A percentile compares a stretch with the other conserved stretches of the same genome.
phyloP scores from a whole-genome alignment of 2,113 vertebrate genomes.

The Hypanus sabinus region DNA sequence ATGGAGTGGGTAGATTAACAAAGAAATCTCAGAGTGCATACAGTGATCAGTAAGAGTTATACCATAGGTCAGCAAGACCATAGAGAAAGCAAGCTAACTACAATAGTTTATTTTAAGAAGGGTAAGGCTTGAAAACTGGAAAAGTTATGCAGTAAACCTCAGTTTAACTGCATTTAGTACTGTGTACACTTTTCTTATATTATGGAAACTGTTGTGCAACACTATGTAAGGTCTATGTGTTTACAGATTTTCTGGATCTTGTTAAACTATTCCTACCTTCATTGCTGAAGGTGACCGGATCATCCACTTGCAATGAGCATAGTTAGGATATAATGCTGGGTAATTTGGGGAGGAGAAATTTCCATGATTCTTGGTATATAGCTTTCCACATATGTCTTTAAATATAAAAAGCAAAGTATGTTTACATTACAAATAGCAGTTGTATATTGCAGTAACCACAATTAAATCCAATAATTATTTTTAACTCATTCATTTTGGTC shows the following conservation, averaged over 20 bases:
- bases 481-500: not conserved
- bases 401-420: not conserved
- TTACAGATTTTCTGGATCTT: not conserved
- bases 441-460: not conserved
- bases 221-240: not conserved
- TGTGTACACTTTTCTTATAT: too few species aligned
- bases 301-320: not conserved
- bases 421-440: not conserved
- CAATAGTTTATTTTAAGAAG: too few species aligned
- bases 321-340: not conserved
- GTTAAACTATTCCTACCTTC: not conserved
- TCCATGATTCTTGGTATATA: not conserved
- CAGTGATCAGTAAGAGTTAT: too few species aligned
- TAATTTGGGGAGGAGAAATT: constrained; percentile 20
- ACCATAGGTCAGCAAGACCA: too few species aligned
- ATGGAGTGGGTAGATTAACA: too few species aligned
- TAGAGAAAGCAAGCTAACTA: too few species aligned
- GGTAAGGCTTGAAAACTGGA: too few species aligned
- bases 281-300: not conserved
- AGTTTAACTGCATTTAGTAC: too few species aligned
- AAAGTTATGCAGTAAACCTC: too few species aligned
- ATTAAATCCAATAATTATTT: not conserved
- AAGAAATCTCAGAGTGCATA: too few species aligned
- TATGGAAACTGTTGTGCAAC: not conserved
- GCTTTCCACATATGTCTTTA: not conserved